These are phyloP conservation scores for Lepisosteus osseus DNA, from an alignment of 2,113 vertebrate genomes.

Conservation along the genomic window DNA sequence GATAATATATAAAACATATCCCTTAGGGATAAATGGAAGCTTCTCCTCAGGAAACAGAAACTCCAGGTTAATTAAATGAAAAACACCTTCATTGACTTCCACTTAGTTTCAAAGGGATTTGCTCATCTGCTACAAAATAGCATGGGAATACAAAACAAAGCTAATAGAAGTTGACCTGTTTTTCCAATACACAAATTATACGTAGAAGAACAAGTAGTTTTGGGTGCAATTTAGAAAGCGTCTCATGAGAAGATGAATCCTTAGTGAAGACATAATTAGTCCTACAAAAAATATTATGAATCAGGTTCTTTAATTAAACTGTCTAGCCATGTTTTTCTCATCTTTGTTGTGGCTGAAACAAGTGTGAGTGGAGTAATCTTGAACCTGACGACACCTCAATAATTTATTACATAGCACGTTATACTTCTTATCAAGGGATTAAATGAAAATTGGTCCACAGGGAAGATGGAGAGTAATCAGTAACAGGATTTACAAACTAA, in stretches of 20 bases:
- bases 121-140: constrained; percentile 13
- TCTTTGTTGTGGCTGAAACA: constrained; percentile 14
- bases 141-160: constrained; percentile 34
- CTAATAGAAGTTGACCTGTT: constrained; percentile 14
- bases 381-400: constrained; percentile 64
- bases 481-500: constrained; percentile 76
- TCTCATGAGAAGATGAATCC: constrained; percentile 52
- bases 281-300: constrained; percentile 65
- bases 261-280: constrained; percentile 68
- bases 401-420: constrained; percentile 62
- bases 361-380: constrained; percentile 44
- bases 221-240: constrained; percentile 54
- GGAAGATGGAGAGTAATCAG: constrained; percentile 57
- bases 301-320: constrained; percentile 72
- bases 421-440: constrained; percentile 67
- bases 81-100: constrained; percentile 28
- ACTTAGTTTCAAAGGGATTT: constrained; percentile 5
- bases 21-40: constrained; percentile 38
- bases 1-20: constrained; percentile 55
- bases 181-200: constrained; percentile 47
- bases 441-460: constrained; percentile 64
- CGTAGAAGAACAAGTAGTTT: constrained; percentile 44
- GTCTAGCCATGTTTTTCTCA: constrained; percentile 35
- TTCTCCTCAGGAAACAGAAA: constrained; percentile 46
- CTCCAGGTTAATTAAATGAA: constrained; percentile 55